A percentile compares a stretch with the other conserved stretches of the same genome.
Evolutionary conservation across 2,797 vertebrate species (phyloP).

Genomic region (Rhinophrynus dorsalis): DNA sequence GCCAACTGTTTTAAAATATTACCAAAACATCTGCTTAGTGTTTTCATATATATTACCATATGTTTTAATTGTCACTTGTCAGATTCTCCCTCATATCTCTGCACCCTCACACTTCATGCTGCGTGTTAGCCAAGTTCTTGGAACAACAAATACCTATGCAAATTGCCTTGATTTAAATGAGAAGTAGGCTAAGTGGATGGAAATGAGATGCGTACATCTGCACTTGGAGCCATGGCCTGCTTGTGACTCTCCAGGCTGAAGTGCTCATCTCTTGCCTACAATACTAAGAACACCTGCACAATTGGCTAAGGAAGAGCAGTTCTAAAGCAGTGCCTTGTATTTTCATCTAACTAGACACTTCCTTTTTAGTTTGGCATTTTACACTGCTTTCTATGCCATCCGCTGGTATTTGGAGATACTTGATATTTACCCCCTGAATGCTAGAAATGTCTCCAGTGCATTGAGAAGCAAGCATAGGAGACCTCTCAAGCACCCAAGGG

Average conservation of each 20-base stretch:
- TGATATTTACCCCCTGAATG: background rate
- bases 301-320: conserved; percentile 7
- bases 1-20: too few species aligned
- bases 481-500: too few species aligned
- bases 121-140: background rate
- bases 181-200: conserved; percentile 46
- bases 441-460: too few species aligned
- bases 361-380: background rate
- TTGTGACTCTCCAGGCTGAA: conserved; percentile 44
- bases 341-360: background rate
- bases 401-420: background rate
- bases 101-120: background rate
- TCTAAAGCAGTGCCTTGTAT: conserved; percentile 30
- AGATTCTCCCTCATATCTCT: too few species aligned
- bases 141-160: conserved; percentile 37
- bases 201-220: conserved; percentile 46
- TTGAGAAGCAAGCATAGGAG: too few species aligned
- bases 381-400: background rate
- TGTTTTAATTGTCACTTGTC: too few species aligned
- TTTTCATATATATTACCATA: too few species aligned
- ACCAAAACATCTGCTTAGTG: too few species aligned
- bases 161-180: conserved; percentile 40
- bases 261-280: conserved; percentile 27
- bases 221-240: conserved; percentile 24
- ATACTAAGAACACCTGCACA: conserved; percentile 32